Evolutionary conservation across 2,797 vertebrate species (phyloP), one percentile per base, ranked within the genome.

Genomic region (Champsocephalus gunnari): DNA sequence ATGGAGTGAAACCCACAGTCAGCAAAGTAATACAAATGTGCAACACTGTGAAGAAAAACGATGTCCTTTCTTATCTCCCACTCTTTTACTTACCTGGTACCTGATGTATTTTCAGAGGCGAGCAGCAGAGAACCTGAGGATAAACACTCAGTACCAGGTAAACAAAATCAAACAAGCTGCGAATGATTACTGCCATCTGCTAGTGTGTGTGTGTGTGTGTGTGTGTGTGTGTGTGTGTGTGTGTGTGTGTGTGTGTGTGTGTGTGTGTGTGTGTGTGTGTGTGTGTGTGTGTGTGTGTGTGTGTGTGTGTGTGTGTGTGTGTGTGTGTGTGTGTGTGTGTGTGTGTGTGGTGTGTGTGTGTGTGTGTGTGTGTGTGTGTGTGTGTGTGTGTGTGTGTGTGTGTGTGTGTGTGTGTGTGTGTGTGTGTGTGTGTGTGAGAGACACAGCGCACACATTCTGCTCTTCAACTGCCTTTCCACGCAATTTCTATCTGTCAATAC

Each of bases 141-240:
- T 96, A 92, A 98, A 98, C 87, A 97, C 98, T 78, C 98, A 99
- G 78, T 99, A 99, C 70, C 98, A 99, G 96, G 98, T 99, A 94
- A 84, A 70, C 65, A 49, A 44, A 38, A 9, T 47, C 19, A 66
- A 73, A 34, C 47, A 68, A 58, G 14, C 34, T 58, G 56, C 28
- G 66, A 44, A 43, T 58, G 13, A 76, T 84, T 65, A 67, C 47
- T 54, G 21, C 24, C 13, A 11, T 66, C 50, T 63, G 45, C 14
- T 7, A 6, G 71, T 28, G 47, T 14, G 24, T 28, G 24, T 28
- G 24, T 28, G 24, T 24, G 24, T 24, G 24, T 24, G 24, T 24
- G 24, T 24, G 24, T 24, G 24, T 24, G 24, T 24, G 74, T 34
- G 47, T 14, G 74, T 34, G 47, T 14, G 19, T 19, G 19, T 19